Conservation (phyloP, 1,140 invertebrate species). For the Cyphomyrmex costatus region DNA sequence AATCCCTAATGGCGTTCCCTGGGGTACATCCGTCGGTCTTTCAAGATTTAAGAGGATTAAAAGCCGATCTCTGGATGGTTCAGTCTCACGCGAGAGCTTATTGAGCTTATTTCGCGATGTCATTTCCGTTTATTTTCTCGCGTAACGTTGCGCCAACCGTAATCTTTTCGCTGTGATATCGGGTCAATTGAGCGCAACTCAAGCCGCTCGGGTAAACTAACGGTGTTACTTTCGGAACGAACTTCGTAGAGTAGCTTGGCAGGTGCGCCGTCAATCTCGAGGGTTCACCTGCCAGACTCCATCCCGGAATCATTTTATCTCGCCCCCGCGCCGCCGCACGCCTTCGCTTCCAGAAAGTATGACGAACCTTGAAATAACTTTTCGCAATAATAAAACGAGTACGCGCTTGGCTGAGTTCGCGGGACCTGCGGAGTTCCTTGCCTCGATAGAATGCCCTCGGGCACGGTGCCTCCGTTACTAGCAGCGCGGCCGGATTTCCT, state of each 20-base stretch:
- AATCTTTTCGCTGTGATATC: conserved; percentile 38
- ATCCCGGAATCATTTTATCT: conserved; percentile 69
- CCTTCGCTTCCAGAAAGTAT: conserved; percentile 59
- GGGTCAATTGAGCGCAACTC: conserved; percentile 41
- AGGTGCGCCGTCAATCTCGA: conserved; percentile 62
- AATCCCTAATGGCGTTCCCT: conserved; percentile 37
- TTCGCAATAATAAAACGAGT: conserved; percentile 71
- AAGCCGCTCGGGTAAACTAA: conserved; percentile 32
- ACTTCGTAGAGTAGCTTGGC: conserved; percentile 22
- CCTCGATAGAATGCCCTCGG: conserved; percentile 26
- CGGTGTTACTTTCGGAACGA: conserved; percentile 58
- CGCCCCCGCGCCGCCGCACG: background rate
- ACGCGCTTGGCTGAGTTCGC: conserved; percentile 39
- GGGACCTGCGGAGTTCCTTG: background rate
- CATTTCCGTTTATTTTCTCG: conserved; percentile 17
- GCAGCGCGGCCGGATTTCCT: conserved; percentile 30
- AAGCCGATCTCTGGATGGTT: conserved; percentile 5
- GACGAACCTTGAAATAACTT: conserved; percentile 78
- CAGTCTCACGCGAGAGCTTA: conserved; percentile 9
- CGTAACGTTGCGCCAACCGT: conserved; percentile 7
- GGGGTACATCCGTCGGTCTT: conserved; percentile 17
- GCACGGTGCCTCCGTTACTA: conserved; percentile 62
- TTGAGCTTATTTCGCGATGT: conserved; percentile 1
- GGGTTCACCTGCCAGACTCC: conserved; percentile 61
- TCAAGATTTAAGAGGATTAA: conserved; percentile 54